phyloP scores from a whole-genome alignment of 2,888 invertebrate species.

The Callyntrura guangdongensis region DNA sequence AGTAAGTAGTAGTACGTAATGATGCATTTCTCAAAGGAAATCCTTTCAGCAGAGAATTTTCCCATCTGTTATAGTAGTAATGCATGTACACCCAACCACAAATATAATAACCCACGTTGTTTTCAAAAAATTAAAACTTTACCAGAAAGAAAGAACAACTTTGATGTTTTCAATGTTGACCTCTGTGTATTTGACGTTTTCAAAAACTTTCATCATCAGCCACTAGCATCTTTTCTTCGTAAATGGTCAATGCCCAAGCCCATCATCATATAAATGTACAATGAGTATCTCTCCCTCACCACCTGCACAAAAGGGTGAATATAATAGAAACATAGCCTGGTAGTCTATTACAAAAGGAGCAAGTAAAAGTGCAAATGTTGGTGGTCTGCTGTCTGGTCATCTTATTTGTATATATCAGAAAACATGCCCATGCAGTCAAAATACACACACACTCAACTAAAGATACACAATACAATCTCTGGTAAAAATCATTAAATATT shows the following conservation, averaged over 20 bases:
- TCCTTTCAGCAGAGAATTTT: too few relatives aligned
- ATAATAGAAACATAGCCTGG: background rate
- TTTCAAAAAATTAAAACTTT: background rate
- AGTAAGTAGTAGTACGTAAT: too few relatives aligned
- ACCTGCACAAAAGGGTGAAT: background rate
- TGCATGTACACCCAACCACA: too few relatives aligned
- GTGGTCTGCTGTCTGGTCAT: background rate
- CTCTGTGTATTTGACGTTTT: background rate
- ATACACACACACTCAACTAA: too few relatives aligned
- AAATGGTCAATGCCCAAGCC: constrained; percentile 60
- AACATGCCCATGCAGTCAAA: too few relatives aligned
- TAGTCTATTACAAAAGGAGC: background rate
- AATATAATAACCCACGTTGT: too few relatives aligned
- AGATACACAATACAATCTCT: too few relatives aligned
- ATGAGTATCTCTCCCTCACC: background rate
- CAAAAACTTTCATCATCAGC: constrained; percentile 56
- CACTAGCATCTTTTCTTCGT: background rate
- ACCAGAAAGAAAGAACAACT: background rate
- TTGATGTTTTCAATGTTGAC: background rate
- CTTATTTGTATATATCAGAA: too few relatives aligned
- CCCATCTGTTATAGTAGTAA: too few relatives aligned
- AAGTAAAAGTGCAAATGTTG: constrained; percentile 25
- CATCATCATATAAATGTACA: background rate
- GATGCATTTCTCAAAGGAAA: background rate
- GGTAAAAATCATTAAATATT: too few relatives aligned